A percentile compares a stretch with the other conserved stretches of the same genome.
Conservation (phyloP, 2,113 vertebrate species). For the Mobula hypostoma region DNA sequence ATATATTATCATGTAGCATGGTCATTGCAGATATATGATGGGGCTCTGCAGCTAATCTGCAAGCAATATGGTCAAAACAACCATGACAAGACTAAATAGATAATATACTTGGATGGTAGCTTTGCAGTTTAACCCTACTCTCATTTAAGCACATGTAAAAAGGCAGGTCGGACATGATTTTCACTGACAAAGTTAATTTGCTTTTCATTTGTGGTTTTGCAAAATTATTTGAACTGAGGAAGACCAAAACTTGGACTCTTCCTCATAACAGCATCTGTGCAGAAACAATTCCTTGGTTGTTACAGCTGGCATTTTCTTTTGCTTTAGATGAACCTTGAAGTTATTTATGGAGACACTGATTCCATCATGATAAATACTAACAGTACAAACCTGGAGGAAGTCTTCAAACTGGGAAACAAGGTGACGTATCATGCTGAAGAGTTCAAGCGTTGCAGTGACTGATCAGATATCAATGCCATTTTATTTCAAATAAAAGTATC, state of each 20-base stretch:
- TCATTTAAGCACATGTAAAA: not conserved
- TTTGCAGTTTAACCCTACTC: not conserved
- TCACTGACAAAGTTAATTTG: not conserved
- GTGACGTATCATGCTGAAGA: conserved; percentile 48
- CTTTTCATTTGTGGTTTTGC: conserved; percentile 4
- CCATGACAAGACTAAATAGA: not conserved
- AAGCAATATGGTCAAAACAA: not conserved
- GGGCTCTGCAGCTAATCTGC: not conserved
- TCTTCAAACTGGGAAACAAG: conserved; percentile 92
- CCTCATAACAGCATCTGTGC: not conserved
- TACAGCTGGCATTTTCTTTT: conserved; percentile 43
- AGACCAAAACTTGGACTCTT: not conserved
- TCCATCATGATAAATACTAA: conserved; percentile 99
- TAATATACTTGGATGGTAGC: not conserved
- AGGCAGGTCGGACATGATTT: not conserved
- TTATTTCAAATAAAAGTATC: not conserved
- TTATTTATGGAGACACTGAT: conserved; percentile 97
- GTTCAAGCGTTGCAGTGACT: not conserved
- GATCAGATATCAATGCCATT: not conserved
- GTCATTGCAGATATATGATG: not conserved
- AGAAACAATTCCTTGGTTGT: not conserved
- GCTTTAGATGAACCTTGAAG: conserved; percentile 91
- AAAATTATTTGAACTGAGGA: not conserved
- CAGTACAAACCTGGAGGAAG: conserved; percentile 82
- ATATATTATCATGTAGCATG: not conserved